Conservation (phyloP, 2,888 invertebrate species). For the Acanthosepion esculentum region DNA sequence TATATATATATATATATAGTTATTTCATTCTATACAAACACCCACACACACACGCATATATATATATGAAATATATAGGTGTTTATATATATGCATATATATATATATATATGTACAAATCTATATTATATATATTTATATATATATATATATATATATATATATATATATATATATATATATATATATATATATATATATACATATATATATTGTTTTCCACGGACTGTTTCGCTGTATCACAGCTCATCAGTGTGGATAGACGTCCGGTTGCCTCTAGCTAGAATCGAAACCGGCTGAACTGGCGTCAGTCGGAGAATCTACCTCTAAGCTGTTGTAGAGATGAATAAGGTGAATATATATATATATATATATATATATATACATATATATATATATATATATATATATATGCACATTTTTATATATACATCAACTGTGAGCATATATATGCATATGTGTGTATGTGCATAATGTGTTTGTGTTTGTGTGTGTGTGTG, state of each 20-base stretch:
- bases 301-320: no score
- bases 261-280: no score
- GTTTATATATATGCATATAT: neutral
- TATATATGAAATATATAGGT: neutral
- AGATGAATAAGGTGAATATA: neutral
- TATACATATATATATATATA: slow-evolving; percentile 8
- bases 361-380: neutral
- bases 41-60: slow-evolving; percentile 45
- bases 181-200: no score
- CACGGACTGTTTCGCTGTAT: no score
- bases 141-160: neutral
- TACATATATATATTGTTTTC: no score
- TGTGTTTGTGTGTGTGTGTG: neutral
- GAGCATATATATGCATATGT: neutral
- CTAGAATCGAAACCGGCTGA: no score
- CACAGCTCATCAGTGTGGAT: no score
- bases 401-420: slow-evolving; percentile 21
- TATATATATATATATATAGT: neutral
- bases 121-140: neutral
- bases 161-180: neutral
- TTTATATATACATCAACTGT: neutral
- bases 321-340: no score
- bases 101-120: neutral
- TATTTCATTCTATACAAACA: neutral
- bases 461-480: neutral